Evolutionary conservation across 2,888 invertebrate genomes (phyloP), one percentile per base, ranked within the genome.

Genomic region (Nomada fucata): DNA sequence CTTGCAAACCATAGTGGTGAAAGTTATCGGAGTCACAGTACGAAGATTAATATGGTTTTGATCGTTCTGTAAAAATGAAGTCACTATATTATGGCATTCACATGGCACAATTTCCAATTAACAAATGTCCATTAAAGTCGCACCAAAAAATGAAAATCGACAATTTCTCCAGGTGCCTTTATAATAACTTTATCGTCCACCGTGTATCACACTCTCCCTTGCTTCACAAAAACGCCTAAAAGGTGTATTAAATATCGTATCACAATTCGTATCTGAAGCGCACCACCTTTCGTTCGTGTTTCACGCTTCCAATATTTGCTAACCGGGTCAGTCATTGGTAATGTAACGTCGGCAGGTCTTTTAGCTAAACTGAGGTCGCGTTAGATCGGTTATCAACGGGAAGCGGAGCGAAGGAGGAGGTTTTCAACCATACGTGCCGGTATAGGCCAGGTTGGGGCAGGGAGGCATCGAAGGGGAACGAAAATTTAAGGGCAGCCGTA

Each of bases 401-500:
- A 36, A 47, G 20, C 23, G 20, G 42, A 23, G 57, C 55, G 69
- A 57, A 26, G 71, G 64, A 70, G 67, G 42, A 65, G 59, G 55
- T 82, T 86, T 76, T 71, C 73, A 67, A 53, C 26, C 69, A 67
- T 76, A 76, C 75, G 86, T 73, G 82, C 44, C 60, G 72, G 76
- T 42, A 75, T 85, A 79, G 85, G 74, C 83, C 68, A 79, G 64
- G 57, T 65, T 20, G 29, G 55, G 36, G 52, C 26, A 18, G 42
- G 79, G 57, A 75, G 72, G 57, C 20, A 74, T 80, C 68, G 80
- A 76, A 76, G 85, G 85, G 85, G 83, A 82, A 82, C 75, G 88
- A 86, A 86, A 89, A 89, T 89, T 89, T 89, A 89, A 89, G 89
- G 85, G 88, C 86, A 57, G 86, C 79, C 89, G 87, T 89, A 89